Evolutionary conservation across 2,113 vertebrate genomes (phyloP), one percentile per base, ranked within the genome.

Genomic region (Tupaia chinensis): DNA sequence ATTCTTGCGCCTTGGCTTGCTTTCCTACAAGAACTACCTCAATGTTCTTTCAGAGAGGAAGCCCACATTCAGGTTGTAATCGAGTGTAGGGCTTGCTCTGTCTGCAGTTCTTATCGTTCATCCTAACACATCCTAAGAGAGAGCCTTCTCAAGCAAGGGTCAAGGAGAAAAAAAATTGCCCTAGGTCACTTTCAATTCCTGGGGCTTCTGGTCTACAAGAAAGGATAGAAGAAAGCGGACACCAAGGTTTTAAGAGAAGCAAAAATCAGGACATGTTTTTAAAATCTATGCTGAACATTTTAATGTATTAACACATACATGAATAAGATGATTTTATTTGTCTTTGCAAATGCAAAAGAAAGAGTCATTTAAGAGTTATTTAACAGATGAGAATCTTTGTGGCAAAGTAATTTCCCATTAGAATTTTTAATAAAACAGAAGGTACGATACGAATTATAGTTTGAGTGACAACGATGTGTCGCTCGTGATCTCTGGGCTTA

Each of bases 391-490:
- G 20, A 83, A 87, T 61, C 76, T 91, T 32, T 58, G 81, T 82
- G 63, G 68, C 22, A 58, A 82, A 82, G 92, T 60, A 16, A 89
- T 68, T n/a, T 81, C 34, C 74, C 65, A 17, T 86, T 69, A 76
- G 58, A 72, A 79, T 19, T 56, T 69, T 68, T 85, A 68, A 89
- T 86, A 81, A 92, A 88, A 89, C 63, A 78, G 84, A 92, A 80
- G 77, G 70, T 60, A 44, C 13, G 23, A 9, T 32, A 53, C 85
- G 89, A 54, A 34, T 60, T 76, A 53, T 4, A 32, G 16, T 17
- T 29, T 60, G 25, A 89, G 25, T 89, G 95, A 87, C 88, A 53
- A 72, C 1, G 5, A n/a, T 0, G 3, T 29, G 17, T 79, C 70
- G 34, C 34, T 94, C 32, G 53, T n/a, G 25, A 77, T 82, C 83